A percentile compares a stretch with the other conserved stretches of the same genome.
These are phyloP conservation scores for Nipponacmea schrenckii DNA, from an alignment of 2,888 invertebrate species.

Conservation along the genomic window DNA sequence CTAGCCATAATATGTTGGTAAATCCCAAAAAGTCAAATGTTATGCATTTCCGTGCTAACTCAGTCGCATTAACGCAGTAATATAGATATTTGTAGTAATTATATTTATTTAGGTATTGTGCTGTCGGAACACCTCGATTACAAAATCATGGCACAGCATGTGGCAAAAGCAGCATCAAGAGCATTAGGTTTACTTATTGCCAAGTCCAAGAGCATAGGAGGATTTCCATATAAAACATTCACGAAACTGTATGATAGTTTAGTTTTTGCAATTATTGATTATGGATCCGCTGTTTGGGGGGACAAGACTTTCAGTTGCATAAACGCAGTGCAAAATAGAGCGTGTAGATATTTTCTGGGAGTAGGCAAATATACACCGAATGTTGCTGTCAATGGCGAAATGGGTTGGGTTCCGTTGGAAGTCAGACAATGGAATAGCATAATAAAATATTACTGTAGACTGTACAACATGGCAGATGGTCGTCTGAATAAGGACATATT, in stretches of 20 bases:
- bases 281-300: constrained; percentile 21
- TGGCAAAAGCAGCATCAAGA: neutral
- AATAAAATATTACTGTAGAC: neutral
- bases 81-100: constrained; percentile 2
- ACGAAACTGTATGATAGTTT: too few species aligned
- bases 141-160: neutral
- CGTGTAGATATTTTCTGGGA: neutral
- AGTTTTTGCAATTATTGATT: too few species aligned
- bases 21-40: neutral
- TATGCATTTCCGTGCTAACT: constrained; percentile 14
- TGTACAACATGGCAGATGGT: neutral
- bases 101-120: constrained; percentile 26
- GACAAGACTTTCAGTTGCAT: constrained; percentile 6
- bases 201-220: too few species aligned
- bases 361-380: too few species aligned
- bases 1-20: too few species aligned
- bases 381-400: too few species aligned
- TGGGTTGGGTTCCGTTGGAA: too few species aligned
- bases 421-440: too few species aligned
- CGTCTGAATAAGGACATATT: neutral
- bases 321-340: constrained; percentile 17
- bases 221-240: too few species aligned
- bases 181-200: too few species aligned
- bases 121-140: constrained; percentile 26
- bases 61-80: neutral